phyloP scores from a whole-genome alignment of 2,113 vertebrate species.

The Eolophus roseicapilla region DNA sequence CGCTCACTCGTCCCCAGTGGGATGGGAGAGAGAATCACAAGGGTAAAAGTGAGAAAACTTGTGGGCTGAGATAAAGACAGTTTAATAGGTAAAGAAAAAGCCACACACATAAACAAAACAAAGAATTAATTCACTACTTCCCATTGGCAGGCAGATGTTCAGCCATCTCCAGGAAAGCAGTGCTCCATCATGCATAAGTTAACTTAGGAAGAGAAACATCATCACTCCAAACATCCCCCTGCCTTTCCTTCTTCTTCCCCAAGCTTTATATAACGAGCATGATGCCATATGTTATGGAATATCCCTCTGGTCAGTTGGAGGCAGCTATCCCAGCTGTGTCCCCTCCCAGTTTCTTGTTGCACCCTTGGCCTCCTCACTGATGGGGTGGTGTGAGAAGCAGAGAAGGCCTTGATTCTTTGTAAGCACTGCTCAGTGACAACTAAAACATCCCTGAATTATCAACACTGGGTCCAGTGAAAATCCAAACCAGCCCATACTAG shows the following conservation, averaged over 20 bases:
- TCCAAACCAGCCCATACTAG: neutral
- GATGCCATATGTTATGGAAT: neutral
- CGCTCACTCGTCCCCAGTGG: neutral
- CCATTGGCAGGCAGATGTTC: neutral
- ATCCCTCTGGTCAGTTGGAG: neutral
- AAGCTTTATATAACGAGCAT: neutral
- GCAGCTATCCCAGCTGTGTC: neutral
- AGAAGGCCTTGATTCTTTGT: neutral
- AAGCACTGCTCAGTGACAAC: neutral
- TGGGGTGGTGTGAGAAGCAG: neutral
- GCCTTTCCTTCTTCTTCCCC: neutral
- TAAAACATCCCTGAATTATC: neutral
- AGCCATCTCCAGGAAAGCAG: neutral
- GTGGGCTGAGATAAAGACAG: neutral
- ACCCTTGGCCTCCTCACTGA: neutral
- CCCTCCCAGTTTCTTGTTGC: neutral
- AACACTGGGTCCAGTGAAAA: neutral
- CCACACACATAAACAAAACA: neutral
- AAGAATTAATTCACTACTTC: neutral
- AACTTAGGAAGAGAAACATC: accelerated
- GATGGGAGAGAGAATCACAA: neutral
- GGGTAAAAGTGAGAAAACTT: neutral
- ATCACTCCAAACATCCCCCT: neutral
- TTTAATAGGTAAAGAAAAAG: neutral
- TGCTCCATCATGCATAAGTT: neutral